A percentile compares a stretch with the other conserved stretches of the same genome.
These are phyloP conservation scores for Mallotus villosus DNA, from an alignment of 2,797 vertebrate species.

Conservation along the genomic window DNA sequence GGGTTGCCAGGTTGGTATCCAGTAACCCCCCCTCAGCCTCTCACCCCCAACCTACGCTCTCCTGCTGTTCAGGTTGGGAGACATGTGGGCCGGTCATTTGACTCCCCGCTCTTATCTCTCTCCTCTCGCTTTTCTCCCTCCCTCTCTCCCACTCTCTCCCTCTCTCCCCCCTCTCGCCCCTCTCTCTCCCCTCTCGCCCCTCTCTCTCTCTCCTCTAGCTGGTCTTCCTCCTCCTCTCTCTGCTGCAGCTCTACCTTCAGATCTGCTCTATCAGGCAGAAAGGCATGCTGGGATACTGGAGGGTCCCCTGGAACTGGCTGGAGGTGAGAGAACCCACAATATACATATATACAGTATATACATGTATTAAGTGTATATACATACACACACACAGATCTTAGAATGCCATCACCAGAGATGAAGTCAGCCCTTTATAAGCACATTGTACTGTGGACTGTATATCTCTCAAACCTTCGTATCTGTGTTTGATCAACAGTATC, in stretches of 20 bases:
- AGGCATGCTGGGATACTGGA: slow-evolving; percentile 67
- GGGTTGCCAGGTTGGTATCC: slow-evolving; percentile 71
- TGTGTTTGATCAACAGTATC: slow-evolving; percentile 1
- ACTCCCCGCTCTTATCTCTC: neutral
- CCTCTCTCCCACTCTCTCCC: neutral
- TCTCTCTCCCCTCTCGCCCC: neutral
- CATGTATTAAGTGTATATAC: neutral
- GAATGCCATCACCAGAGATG: slow-evolving; percentile 27
- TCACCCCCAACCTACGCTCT: neutral
- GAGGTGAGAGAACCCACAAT: slow-evolving; percentile 66
- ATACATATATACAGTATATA: slow-evolving; percentile 5
- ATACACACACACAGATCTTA: slow-evolving; percentile 22
- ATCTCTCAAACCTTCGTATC: neutral
- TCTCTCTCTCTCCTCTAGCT: slow-evolving; percentile 62
- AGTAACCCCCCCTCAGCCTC: slow-evolving; percentile 8
- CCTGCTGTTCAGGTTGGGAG: too few species aligned
- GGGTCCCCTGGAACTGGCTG: slow-evolving; percentile 67
- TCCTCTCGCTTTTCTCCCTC: slow-evolving; percentile 11
- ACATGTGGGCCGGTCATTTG: neutral
- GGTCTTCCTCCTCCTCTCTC: slow-evolving; percentile 68
- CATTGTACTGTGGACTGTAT: neutral
- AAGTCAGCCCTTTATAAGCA: slow-evolving; percentile 3
- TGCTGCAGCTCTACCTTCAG: slow-evolving; percentile 70
- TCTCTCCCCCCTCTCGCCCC: neutral
- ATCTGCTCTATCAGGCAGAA: slow-evolving; percentile 55